Percentiles rank a stretch among this genome's conserved stretches.
Evolutionary conservation across 2,888 invertebrate species (phyloP).

Genomic region (Neoascia interrupta): DNA sequence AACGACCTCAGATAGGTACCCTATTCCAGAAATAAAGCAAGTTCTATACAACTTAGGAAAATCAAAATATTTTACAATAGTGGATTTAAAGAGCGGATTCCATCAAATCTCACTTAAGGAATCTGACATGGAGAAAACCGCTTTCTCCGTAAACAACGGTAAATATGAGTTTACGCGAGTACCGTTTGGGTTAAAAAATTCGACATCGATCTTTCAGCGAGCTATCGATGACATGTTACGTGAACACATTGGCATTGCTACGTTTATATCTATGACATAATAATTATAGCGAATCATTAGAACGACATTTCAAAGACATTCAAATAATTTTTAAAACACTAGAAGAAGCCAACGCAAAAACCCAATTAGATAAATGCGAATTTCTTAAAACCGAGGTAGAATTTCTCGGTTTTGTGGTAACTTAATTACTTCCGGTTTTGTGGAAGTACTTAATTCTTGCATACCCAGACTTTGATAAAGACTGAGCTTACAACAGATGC

Average conservation of each 20-base stretch:
- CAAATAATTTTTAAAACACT: neutral
- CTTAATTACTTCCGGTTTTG: too few species aligned
- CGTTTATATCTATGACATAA: slow-evolving; percentile 19
- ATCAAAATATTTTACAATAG: neutral
- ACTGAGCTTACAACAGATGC: slow-evolving; percentile 35
- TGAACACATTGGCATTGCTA: slow-evolving; percentile 6
- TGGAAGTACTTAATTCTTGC: too few species aligned
- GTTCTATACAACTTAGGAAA: neutral
- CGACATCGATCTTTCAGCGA: slow-evolving; percentile 6
- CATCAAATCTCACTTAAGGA: slow-evolving; percentile 3
- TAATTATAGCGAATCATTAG: slow-evolving; percentile 16
- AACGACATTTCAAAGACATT: neutral
- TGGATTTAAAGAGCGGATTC: slow-evolving; percentile 6
- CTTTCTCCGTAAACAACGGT: slow-evolving; percentile 6
- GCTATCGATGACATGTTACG: slow-evolving; percentile 2
- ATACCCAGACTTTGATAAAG: slow-evolving; percentile 73
- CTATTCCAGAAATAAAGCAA: neutral
- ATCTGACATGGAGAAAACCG: neutral
- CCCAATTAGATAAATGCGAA: slow-evolving; percentile 22
- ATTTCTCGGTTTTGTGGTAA: slow-evolving; percentile 32
- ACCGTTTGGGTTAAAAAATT: slow-evolving; percentile 21
- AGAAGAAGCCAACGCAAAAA: slow-evolving; percentile 20
- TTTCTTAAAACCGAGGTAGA: slow-evolving; percentile 5
- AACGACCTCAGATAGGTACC: neutral
- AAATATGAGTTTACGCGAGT: slow-evolving; percentile 17